phyloP scores from a whole-genome alignment of 2,113 vertebrate genomes.

The human region DNA sequence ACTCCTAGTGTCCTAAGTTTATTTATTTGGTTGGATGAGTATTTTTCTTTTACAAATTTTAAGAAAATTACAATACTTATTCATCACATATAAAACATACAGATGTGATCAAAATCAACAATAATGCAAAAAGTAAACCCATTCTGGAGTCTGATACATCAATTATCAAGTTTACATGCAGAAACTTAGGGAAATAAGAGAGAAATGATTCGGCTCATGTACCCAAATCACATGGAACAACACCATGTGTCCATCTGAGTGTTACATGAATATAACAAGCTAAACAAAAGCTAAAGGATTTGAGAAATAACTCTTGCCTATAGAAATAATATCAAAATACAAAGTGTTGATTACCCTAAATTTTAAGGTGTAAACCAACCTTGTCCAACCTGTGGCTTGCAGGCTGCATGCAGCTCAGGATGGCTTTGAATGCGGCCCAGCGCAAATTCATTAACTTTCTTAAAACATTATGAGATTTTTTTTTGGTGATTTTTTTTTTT shows the following conservation, averaged over 20 bases:
- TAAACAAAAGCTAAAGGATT: slow-evolving; percentile 82
- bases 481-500: too few species aligned
- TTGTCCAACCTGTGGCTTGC: too few species aligned
- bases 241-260: slow-evolving; percentile 65
- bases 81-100: neutral
- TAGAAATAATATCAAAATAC: slow-evolving; percentile 5
- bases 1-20: neutral
- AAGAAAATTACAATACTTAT: neutral
- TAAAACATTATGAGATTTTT: too few species aligned
- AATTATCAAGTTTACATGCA: neutral
- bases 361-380: too few species aligned
- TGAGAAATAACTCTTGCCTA: slow-evolving; percentile 76
- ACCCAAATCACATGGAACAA: slow-evolving; percentile 73
- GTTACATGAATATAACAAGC: slow-evolving; percentile 79
- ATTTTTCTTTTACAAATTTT: neutral
- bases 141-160: neutral
- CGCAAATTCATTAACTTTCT: too few species aligned
- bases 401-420: too few species aligned
- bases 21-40: neutral
- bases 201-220: slow-evolving; percentile 65
- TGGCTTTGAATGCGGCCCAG: too few species aligned
- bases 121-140: neutral
- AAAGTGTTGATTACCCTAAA: neutral
- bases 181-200: neutral
- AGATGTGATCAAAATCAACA: neutral